phyloP scores from a whole-genome alignment of 2,113 vertebrate species.

The Pterocles burchelli region DNA sequence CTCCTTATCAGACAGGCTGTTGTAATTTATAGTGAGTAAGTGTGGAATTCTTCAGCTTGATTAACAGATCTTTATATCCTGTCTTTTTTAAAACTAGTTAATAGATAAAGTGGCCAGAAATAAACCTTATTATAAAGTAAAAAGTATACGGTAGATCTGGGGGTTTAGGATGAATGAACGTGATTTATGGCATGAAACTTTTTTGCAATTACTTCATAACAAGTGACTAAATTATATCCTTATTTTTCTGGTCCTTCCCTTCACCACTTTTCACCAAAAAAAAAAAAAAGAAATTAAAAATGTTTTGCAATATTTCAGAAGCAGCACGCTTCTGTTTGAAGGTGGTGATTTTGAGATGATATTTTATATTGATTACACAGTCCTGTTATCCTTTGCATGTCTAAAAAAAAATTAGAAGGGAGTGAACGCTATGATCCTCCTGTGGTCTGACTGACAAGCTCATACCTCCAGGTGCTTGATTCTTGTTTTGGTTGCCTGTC shows the following conservation, averaged over 20 bases:
- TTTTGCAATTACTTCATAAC: background rate
- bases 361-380: background rate
- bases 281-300: background rate
- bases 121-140: background rate
- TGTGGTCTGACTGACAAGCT: background rate
- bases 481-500: background rate
- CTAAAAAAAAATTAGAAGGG: background rate
- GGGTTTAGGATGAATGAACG: background rate
- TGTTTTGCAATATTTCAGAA: background rate
- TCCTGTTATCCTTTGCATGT: background rate
- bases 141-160: background rate
- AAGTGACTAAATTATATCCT: background rate
- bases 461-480: background rate
- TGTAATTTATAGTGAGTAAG: background rate
- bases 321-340: background rate
- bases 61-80: background rate
- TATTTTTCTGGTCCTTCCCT: background rate
- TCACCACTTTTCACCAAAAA: background rate
- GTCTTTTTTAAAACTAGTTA: background rate
- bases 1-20: background rate
- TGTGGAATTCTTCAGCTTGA: background rate
- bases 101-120: background rate
- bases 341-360: background rate
- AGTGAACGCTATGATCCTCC: background rate
- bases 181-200: background rate